Evolutionary conservation across 2,888 invertebrate genomes (phyloP).

Genomic region (Laspeyria flexula): DNA sequence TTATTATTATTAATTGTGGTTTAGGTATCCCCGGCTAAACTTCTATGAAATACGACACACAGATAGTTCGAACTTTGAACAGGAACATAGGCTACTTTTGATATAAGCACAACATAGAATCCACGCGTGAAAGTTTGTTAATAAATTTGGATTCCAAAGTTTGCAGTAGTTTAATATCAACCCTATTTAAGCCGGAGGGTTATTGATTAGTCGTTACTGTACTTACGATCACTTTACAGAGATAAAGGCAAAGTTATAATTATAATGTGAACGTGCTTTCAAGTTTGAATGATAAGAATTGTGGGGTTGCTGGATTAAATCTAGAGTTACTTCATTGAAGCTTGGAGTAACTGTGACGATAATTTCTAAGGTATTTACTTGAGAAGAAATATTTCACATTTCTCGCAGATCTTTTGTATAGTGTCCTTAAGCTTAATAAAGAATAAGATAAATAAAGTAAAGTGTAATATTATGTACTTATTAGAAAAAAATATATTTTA

Average conservation of each 20-base stretch:
- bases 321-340: conserved; percentile 39
- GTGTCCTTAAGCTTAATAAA: too few species aligned
- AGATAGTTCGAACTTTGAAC: too few species aligned
- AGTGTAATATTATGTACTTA: too few species aligned
- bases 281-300: conserved; percentile 43
- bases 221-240: conserved; percentile 58
- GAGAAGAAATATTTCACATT: background rate
- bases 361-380: background rate
- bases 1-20: too few species aligned
- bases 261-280: conserved; percentile 51
- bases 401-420: too few species aligned
- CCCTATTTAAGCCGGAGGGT: conserved; percentile 57
- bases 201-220: conserved; percentile 71
- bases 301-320: conserved; percentile 35
- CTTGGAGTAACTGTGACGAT: conserved; percentile 9
- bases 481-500: too few species aligned
- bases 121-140: background rate
- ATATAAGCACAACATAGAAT: too few species aligned
- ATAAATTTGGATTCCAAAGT: background rate
- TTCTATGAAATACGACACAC: too few species aligned
- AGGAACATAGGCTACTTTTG: too few species aligned
- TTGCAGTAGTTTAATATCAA: conserved; percentile 7
- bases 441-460: too few species aligned
- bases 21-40: too few species aligned
- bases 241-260: conserved; percentile 55